Conservation (phyloP, 2,113 vertebrate species). For the Sturnira hondurensis region DNA sequence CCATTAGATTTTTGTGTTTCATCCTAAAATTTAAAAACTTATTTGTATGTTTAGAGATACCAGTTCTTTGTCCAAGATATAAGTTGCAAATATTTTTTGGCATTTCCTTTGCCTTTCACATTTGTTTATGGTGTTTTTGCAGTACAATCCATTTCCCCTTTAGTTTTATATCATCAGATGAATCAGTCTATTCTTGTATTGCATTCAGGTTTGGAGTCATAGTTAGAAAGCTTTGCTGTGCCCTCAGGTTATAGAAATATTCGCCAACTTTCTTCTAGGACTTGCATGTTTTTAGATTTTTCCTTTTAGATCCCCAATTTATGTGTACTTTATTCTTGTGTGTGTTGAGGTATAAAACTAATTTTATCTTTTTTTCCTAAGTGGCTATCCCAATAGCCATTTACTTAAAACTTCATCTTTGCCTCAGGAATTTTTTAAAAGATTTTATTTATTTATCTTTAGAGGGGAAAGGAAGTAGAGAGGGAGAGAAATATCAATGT, state of each 20-base stretch:
- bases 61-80: background rate
- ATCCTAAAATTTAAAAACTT: background rate
- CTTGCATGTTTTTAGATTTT: background rate
- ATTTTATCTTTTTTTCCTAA: background rate
- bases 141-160: background rate
- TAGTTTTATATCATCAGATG: conserved; percentile 19
- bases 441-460: too few relatives aligned
- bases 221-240: background rate
- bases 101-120: background rate
- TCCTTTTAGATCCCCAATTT: background rate
- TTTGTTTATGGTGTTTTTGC: background rate
- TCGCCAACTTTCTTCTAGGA: background rate
- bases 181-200: conserved; percentile 4
- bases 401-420: background rate
- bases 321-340: background rate
- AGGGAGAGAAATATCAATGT: too few relatives aligned
- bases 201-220: background rate
- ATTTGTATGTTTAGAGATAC: background rate
- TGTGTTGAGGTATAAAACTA: background rate
- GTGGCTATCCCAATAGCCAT: background rate
- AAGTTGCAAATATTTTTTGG: background rate
- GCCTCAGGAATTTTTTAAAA: background rate
- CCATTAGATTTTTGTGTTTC: background rate
- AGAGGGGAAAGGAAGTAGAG: too few relatives aligned
- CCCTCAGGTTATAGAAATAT: background rate